Conservation (phyloP, 2,113 vertebrate species). For the Dipodomys spectabilis region DNA sequence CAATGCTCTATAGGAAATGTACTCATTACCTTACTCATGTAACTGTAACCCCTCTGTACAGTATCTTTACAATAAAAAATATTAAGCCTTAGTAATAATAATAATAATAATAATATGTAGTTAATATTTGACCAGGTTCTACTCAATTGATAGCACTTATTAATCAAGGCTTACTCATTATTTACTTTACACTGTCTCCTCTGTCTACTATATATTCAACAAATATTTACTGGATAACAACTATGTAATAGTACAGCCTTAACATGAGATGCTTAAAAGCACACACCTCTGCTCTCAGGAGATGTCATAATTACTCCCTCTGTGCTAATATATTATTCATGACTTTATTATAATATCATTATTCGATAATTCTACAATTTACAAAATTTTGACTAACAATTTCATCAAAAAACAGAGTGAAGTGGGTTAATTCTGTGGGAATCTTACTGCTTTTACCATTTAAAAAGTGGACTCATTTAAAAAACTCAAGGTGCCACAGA, state of each 20-base stretch:
- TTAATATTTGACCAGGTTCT: neutral
- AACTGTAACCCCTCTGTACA: too few relatives aligned
- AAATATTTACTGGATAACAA: neutral
- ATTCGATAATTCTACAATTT: neutral
- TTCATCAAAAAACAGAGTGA: neutral
- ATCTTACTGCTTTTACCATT: neutral
- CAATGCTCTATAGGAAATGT: too few relatives aligned
- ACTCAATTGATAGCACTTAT: neutral
- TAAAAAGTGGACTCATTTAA: neutral
- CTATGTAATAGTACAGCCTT: neutral
- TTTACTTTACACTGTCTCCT: conserved; percentile 6
- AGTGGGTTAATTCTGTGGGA: neutral
- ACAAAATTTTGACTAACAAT: neutral
- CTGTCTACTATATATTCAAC: neutral
- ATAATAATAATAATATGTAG: neutral
- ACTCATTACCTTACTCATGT: too few relatives aligned
- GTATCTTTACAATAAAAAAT: too few relatives aligned
- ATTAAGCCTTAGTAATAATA: too few relatives aligned
- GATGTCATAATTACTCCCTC: neutral
- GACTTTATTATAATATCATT: neutral
- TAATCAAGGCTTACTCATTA: neutral
- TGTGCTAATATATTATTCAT: neutral
- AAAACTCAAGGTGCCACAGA: neutral
- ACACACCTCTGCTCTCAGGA: neutral
- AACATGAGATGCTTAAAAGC: neutral